phyloP scores from a whole-genome alignment of 2,797 vertebrate genomes.

The Chelidonichthys spinosus region DNA sequence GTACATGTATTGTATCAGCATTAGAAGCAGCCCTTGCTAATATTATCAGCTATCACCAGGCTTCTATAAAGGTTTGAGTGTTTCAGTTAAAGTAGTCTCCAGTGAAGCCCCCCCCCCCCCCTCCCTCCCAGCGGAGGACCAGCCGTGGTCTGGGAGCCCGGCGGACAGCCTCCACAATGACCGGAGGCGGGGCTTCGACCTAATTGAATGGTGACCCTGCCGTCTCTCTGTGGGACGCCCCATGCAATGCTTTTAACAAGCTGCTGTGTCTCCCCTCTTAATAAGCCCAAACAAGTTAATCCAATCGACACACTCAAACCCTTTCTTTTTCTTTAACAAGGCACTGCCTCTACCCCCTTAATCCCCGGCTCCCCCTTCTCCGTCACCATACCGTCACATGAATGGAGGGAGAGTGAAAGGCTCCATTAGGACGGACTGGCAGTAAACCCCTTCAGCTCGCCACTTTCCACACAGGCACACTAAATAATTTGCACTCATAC shows the following conservation, averaged over 20 bases:
- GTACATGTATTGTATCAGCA: no score
- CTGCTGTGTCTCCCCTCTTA: conserved; percentile 84
- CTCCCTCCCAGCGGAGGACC: conserved; percentile 16
- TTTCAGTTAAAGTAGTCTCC: conserved; percentile 31
- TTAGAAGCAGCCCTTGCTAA: background rate
- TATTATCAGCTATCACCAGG: background rate
- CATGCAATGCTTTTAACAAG: conserved; percentile 86
- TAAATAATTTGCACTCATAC: conserved; percentile 75
- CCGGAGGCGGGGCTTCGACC: conserved; percentile 65
- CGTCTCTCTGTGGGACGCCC: conserved; percentile 78
- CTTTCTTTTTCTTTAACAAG: conserved; percentile 87
- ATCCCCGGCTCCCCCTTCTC: conserved; percentile 79
- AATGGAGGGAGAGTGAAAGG: conserved; percentile 80
- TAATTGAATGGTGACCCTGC: conserved; percentile 85
- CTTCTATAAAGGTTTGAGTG: conserved; percentile 10
- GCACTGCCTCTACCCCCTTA: conserved; percentile 82
- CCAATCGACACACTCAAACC: conserved; percentile 87
- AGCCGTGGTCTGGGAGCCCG: conserved; percentile 58
- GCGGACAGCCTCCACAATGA: conserved; percentile 69
- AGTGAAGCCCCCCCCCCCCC: conserved; percentile 19
- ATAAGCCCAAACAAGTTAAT: conserved; percentile 90
- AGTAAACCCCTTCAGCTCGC: conserved; percentile 65
- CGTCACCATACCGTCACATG: conserved; percentile 80
- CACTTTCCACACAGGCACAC: conserved; percentile 71
- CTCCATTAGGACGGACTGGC: conserved; percentile 77